Conservation (phyloP, 2,888 invertebrate species). For the Drosophila kanekoi region DNA sequence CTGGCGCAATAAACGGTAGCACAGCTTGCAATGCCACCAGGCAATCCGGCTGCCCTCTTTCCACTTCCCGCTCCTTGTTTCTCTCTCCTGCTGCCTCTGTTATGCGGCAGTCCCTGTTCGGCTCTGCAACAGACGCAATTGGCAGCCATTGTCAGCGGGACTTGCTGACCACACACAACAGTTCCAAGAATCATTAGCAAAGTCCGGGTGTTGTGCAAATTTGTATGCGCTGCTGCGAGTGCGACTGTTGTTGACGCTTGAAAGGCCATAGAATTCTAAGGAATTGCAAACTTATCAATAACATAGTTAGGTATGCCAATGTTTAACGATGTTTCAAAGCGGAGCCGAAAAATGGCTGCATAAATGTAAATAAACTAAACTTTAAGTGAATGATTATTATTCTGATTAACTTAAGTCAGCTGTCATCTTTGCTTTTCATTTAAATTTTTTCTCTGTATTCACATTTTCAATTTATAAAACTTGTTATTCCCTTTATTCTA, state of each 20-base stretch:
- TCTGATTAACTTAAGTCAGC: too few species aligned
- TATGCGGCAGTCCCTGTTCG: slow-evolving; percentile 2
- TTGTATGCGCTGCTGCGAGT: slow-evolving; percentile 27
- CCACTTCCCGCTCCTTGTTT: neutral
- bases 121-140: slow-evolving; percentile 45
- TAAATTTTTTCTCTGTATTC: too few species aligned
- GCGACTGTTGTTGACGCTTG: slow-evolving; percentile 2
- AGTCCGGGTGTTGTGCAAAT: slow-evolving; percentile 23
- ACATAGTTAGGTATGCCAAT: neutral
- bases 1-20: slow-evolving; percentile 51
- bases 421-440: neutral
- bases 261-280: neutral
- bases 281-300: slow-evolving; percentile 2
- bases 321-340: neutral
- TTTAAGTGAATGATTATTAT: too few species aligned
- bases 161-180: slow-evolving; percentile 51
- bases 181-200: slow-evolving; percentile 20
- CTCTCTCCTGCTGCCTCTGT: neutral
- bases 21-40: slow-evolving; percentile 50
- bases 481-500: neutral
- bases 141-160: slow-evolving; percentile 62
- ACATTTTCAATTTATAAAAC: too few species aligned
- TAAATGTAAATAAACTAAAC: too few species aligned
- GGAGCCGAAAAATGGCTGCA: too few species aligned
- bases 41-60: neutral